Evolutionary conservation across 2,888 invertebrate genomes (phyloP).

Genomic region (Geophilus truncorum): DNA sequence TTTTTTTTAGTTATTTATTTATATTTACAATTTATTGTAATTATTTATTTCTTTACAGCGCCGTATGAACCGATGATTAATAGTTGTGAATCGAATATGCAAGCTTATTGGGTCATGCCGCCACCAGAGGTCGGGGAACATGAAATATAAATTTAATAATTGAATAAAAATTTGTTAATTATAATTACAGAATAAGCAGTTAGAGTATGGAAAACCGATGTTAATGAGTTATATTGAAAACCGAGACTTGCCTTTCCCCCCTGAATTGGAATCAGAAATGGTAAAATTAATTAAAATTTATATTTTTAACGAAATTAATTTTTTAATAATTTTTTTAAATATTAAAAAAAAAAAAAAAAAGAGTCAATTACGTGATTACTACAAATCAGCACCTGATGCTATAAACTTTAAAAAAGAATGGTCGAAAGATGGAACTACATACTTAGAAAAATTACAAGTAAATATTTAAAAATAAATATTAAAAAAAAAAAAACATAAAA

Average conservation of each 20-base stretch:
- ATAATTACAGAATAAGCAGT: conserved; percentile 62
- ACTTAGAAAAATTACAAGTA: neutral
- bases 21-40: neutral
- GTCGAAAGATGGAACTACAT: neutral
- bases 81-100: conserved; percentile 57
- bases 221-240: conserved; percentile 77
- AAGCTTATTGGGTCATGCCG: conserved; percentile 85
- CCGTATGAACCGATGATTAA: conserved; percentile 60
- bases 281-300: too few species aligned
- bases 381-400: conserved; percentile 1
- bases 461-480: neutral
- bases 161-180: neutral
- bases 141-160: neutral
- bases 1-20: neutral
- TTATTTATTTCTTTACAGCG: too few species aligned
- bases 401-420: conserved; percentile 4
- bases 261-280: conserved; percentile 78
- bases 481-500: neutral
- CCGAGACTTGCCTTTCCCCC: conserved; percentile 73
- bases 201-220: conserved; percentile 90
- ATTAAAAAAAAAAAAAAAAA: neutral
- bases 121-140: conserved; percentile 64
- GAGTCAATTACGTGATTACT: neutral
- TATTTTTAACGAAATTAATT: too few species aligned
- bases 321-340: neutral